phyloP scores from a whole-genome alignment of 2,888 invertebrate genomes.

The Brachycybe producta region DNA sequence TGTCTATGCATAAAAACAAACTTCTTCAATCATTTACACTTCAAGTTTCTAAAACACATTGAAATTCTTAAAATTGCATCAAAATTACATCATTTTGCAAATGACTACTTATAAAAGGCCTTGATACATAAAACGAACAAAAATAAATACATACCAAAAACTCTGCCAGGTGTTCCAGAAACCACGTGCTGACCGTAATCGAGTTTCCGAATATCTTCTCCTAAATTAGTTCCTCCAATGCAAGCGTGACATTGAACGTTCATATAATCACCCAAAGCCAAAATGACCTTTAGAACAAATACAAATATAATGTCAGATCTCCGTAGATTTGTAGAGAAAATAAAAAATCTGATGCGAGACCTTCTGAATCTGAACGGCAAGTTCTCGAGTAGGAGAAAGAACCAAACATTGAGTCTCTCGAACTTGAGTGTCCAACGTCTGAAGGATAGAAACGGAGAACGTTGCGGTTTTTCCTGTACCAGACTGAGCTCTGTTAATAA shows the following conservation, averaged over 20 bases:
- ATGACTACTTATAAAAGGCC: neutral
- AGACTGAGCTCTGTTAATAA: conserved; percentile 59
- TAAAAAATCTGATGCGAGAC: conserved; percentile 39
- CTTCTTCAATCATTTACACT: too few relatives aligned
- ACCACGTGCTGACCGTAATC: conserved; percentile 99
- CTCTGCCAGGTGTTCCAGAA: conserved; percentile 95
- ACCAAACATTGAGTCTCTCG: conserved; percentile 88
- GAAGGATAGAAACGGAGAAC: conserved; percentile 90
- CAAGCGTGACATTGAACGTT: conserved; percentile 98
- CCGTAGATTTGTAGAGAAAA: neutral
- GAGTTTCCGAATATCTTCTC: conserved; percentile 93
- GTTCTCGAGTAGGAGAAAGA: conserved; percentile 90
- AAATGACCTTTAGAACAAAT: conserved; percentile 52
- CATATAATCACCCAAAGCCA: conserved; percentile 95
- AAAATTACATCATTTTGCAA: neutral
- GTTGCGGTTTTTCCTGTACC: conserved; percentile 99
- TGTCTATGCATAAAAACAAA: conserved; percentile 51
- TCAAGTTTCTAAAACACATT: too few relatives aligned
- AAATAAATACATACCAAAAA: conserved; percentile 61
- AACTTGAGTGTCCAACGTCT: conserved; percentile 78
- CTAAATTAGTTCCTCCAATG: conserved; percentile 96
- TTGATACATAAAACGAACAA: neutral
- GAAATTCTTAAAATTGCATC: too few relatives aligned
- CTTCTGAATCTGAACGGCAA: conserved; percentile 96
- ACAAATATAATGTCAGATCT: neutral